These are phyloP conservation scores for Anthopleura xanthogrammica DNA, from an alignment of 92 coral and sea anemone species.

Conservation along the genomic window DNA sequence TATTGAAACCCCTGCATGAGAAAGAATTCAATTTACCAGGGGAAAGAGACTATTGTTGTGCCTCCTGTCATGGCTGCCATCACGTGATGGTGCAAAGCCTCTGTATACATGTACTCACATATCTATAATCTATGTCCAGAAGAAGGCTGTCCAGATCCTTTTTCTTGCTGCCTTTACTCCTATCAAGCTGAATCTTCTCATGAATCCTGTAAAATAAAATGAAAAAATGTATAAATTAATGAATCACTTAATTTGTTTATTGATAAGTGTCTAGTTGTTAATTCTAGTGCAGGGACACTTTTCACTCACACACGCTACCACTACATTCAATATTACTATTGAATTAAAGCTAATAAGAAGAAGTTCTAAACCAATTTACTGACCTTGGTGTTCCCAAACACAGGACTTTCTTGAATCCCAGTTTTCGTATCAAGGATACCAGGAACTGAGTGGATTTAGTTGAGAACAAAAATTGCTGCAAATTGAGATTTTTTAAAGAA, in stretches of 20 bases:
- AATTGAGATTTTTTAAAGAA: slow-evolving; percentile 9
- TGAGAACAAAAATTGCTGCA: slow-evolving; percentile 94
- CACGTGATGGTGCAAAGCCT: no score
- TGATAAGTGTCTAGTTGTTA: no score
- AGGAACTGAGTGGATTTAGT: slow-evolving; percentile 70
- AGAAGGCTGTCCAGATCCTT: slow-evolving; percentile 68
- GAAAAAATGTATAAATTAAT: no score
- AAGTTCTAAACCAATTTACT: no score
- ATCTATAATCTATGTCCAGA: slow-evolving; percentile 88
- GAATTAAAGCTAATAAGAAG: no score
- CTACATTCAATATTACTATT: not conserved
- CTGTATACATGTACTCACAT: slow-evolving; percentile 55
- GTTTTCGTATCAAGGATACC: slow-evolving; percentile 43
- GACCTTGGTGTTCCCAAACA: slow-evolving; percentile 98
- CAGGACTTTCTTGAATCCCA: slow-evolving; percentile 79
- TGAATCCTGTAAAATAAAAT: slow-evolving; percentile 56
- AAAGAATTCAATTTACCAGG: no score
- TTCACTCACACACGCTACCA: not conserved
- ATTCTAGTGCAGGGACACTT: no score
- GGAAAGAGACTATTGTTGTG: no score
- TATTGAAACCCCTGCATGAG: no score
- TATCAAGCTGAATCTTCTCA: slow-evolving; percentile 69
- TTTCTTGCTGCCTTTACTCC: slow-evolving; percentile 14
- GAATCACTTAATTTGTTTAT: no score
- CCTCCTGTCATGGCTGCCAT: no score